Percentiles rank a stretch among this genome's conserved stretches.
These are phyloP conservation scores for Malacoctenus gilli DNA, from an alignment of 2,797 vertebrate species.

Conservation along the genomic window DNA sequence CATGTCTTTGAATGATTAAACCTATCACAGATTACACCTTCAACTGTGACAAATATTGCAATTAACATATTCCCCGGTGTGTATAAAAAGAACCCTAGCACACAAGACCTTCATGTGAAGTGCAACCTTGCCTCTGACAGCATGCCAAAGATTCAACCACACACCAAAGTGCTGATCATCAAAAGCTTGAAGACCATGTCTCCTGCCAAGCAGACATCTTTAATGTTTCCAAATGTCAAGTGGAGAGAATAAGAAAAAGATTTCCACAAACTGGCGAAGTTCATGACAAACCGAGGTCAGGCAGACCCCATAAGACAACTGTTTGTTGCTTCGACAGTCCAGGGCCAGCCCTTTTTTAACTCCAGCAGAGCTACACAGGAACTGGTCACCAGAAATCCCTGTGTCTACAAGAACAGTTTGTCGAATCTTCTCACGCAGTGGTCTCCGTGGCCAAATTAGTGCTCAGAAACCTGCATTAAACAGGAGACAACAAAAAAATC, in stretches of 20 bases:
- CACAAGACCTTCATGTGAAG: neutral
- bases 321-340: neutral
- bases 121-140: neutral
- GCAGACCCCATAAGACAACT: neutral
- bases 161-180: neutral
- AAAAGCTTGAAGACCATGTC: neutral
- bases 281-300: neutral
- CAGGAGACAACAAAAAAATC: neutral
- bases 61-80: neutral
- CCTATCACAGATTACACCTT: neutral
- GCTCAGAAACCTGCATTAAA: too few relatives aligned
- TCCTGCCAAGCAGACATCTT: neutral
- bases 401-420: neutral
- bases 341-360: neutral
- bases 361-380: neutral
- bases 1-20: neutral
- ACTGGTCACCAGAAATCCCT: neutral
- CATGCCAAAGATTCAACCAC: neutral
- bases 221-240: neutral
- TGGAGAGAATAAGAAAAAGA: neutral
- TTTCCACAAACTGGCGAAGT: neutral
- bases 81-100: neutral
- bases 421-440: neutral
- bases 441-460: neutral
- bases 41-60: neutral